Percentiles rank a stretch among this genome's conserved stretches.
These are phyloP conservation scores for Pammene aurita DNA, from an alignment of 2,888 invertebrate genomes.

Conservation along the genomic window DNA sequence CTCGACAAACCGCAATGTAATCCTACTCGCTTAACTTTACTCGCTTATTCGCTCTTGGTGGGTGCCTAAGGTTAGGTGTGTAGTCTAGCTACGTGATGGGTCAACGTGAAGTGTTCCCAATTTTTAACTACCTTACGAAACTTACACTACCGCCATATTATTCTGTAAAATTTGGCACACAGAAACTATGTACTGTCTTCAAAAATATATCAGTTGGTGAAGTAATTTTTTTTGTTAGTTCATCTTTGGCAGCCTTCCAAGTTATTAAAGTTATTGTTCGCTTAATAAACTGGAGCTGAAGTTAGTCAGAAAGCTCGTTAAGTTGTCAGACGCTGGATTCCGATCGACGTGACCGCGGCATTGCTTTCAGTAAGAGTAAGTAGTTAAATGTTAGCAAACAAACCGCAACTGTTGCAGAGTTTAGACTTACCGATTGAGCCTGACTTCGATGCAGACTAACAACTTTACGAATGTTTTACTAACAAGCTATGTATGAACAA, in stretches of 20 bases:
- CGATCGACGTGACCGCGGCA: background rate
- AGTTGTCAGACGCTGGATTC: constrained; percentile 6
- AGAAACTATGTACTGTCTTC: too few relatives aligned
- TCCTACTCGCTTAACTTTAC: too few relatives aligned
- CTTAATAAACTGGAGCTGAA: background rate
- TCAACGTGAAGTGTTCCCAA: too few relatives aligned
- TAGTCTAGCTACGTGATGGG: background rate
- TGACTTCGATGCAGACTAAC: background rate
- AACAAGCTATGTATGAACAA: too few relatives aligned
- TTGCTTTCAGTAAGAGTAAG: background rate
- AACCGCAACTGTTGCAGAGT: constrained; percentile 27
- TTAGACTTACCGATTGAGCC: background rate
- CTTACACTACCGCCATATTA: too few relatives aligned
- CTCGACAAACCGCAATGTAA: too few relatives aligned
- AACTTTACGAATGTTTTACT: background rate
- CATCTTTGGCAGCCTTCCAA: too few relatives aligned
- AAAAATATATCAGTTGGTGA: too few relatives aligned
- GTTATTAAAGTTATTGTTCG: background rate
- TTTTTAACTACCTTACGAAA: too few relatives aligned
- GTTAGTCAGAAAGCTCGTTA: constrained; percentile 19
- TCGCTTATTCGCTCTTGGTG: too few relatives aligned
- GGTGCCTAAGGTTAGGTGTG: background rate
- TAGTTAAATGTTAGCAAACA: constrained; percentile 21
- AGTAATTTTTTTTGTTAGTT: too few relatives aligned
- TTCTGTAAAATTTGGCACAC: too few relatives aligned